Evolutionary conservation across 1,140 invertebrate species (phyloP), one percentile per base, ranked within the genome.

Genomic region (Penaeus chinensis): DNA sequence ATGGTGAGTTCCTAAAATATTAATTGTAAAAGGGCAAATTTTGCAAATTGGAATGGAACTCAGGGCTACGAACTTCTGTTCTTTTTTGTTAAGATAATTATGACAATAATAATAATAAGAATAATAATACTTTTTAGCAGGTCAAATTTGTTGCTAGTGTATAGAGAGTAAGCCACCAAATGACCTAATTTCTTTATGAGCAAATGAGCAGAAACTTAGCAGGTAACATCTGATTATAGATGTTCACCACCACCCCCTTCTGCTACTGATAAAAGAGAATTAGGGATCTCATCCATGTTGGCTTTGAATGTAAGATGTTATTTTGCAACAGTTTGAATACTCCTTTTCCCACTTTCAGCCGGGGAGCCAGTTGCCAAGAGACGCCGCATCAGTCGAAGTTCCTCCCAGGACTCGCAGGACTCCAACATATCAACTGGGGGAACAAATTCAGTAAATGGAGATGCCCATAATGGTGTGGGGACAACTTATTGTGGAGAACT

Each of bases 401-500:
- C 71, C 47, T 86, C 89, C 18, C 85, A 87, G 61, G 86, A 87
- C 19, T 86, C 89, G 3, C 85, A 87, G 61, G 86, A 87, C 19
- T 69, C 76, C 54, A 87, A 85, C 27, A 82, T 86, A 22, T 76
- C 84, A 24, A 80, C 62, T 27, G 82, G 71, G 62, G 79, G 47
- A n/a, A 69, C 63, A 62, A 62, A 62, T 22, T 37, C 69, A 32
- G 19, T 78, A 24, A 86, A 81, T 84, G 80, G 82, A 24, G 83
- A 78, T 61, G 47, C n/a, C 63, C 81, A 79, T 84, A 78, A 69
- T 90, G 93, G 90, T 91, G 93, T 94, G 95, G 91, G 95, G 94
- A 61, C 93, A 93, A 76, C 93, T 93, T 89, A 88, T 60, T 79
- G 96, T 60, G 96, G 96, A 74, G 97, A 98, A 92, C 92, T 99